Base-by-base conservation (phyloP, 1,140 invertebrate genomes). In the Drosophila asahinai region DNA sequence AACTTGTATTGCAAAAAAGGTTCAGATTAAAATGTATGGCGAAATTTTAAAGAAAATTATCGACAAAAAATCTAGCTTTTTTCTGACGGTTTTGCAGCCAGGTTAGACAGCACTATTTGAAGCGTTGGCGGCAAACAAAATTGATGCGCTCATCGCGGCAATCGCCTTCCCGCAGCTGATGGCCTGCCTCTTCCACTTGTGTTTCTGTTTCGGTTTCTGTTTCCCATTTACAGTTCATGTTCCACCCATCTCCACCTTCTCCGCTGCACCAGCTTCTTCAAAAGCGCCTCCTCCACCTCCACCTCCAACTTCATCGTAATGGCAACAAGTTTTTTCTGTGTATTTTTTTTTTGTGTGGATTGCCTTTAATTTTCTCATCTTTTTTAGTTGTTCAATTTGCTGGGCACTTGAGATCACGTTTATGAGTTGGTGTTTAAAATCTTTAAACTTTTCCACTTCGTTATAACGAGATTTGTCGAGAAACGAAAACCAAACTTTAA, bases 121-220 rank as follows among this genome's bases (percentile, higher is more conserved):
- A 52, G 63, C 54, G 40, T 60, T 77, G 61, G 74, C 63, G 74
- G 73, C 62, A 54, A 70, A 42, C 55, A 63, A 76, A 80, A 52
- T 60, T 79, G 65, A 87, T 87, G 83, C 77, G 81, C 81, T 89
- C 86, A 81, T 90, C 86, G 80, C 52, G 25, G 25, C 40, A 51
- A 38, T 70, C 33, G 64, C 52, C 58, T 58, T 68, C 49, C 43
- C 66, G 30, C 70, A 51, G 70, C 70, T 73, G 45, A 72, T 62
- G 64, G 64, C 19, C 36, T 33, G 14, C 17, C 27, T 19, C 40
- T 45, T 51, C 33, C 15, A 27, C 33, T 36, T 25, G 42, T 45
- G 17, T 36, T 59, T 52, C 59, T 17, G 40, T 36, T 52, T 40
- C 61, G 11, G 40, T 52, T 38, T 57, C 70, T 73, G 67, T 55